Evolutionary conservation across 2,888 invertebrate species (phyloP).

Genomic region (Therioaphis trifolii): DNA sequence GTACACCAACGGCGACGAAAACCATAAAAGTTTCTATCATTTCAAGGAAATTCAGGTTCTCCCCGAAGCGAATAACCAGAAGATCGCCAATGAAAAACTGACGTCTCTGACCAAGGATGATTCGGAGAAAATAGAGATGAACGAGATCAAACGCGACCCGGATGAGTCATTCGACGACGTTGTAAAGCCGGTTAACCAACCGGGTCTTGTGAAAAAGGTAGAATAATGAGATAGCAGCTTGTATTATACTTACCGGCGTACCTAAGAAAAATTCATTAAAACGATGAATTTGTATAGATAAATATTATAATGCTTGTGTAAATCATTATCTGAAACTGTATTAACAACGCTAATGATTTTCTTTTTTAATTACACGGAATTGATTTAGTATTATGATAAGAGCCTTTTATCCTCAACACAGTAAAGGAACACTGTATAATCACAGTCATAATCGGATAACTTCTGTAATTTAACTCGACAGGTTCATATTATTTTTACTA

Average conservation of each 20-base stretch:
- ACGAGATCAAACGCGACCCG: slow-evolving; percentile 21
- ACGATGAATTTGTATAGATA: not conserved
- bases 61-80: slow-evolving; percentile 16
- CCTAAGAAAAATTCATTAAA: not conserved
- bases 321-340: not conserved
- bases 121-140: not conserved
- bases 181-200: too few species aligned
- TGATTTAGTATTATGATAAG: too few species aligned
- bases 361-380: too few species aligned
- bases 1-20: slow-evolving; percentile 45
- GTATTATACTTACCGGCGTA: not conserved
- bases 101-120: not conserved
- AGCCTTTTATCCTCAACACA: too few species aligned
- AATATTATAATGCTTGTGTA: slow-evolving; percentile 17
- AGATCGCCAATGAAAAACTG: not conserved
- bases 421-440: too few species aligned
- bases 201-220: slow-evolving; percentile 36
- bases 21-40: slow-evolving; percentile 53
- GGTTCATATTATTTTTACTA: not conserved
- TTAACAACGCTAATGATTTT: slow-evolving; percentile 11
- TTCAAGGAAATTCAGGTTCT: slow-evolving; percentile 48
- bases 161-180: not conserved
- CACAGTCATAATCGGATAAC: too few species aligned
- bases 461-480: too few species aligned
- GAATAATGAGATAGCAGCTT: slow-evolving; percentile 35